Percentiles rank a stretch among this genome's conserved stretches.
Evolutionary conservation across 2,888 invertebrate genomes (phyloP).

Genomic region (Chaetogeoica ovagalla): DNA sequence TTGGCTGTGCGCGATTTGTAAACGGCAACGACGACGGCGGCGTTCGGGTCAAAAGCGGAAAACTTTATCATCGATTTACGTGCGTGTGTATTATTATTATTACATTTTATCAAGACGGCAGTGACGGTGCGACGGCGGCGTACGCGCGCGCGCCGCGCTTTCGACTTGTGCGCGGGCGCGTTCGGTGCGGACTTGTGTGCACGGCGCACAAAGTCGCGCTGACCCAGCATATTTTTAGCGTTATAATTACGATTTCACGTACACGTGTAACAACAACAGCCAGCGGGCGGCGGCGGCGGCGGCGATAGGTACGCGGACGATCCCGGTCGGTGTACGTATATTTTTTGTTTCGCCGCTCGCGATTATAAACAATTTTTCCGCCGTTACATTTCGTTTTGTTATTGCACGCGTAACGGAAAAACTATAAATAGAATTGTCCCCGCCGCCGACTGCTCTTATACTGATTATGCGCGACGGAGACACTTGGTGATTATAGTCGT

Average conservation of each 20-base stretch:
- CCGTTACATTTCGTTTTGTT: too few relatives aligned
- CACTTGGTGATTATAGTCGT: too few relatives aligned
- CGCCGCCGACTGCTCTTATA: too few relatives aligned
- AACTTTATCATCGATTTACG: slow-evolving; percentile 40
- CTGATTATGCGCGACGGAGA: too few relatives aligned
- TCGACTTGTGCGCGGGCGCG: not conserved
- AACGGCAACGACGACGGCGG: not conserved
- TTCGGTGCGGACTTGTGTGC: not conserved
- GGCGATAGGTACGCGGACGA: too few relatives aligned
- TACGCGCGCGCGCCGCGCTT: slow-evolving; percentile 2
- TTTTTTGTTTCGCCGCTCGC: too few relatives aligned
- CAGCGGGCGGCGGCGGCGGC: too few relatives aligned
- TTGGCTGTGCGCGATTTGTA: not conserved
- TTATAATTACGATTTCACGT: not conserved
- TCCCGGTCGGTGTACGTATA: too few relatives aligned
- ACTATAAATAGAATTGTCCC: too few relatives aligned
- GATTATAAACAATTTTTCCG: too few relatives aligned
- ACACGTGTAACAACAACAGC: too few relatives aligned
- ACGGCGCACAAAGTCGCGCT: not conserved
- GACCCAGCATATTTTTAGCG: slow-evolving; percentile 24
- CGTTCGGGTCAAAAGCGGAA: slow-evolving; percentile 16
- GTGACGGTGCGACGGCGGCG: not conserved
- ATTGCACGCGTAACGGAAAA: too few relatives aligned
- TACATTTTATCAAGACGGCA: slow-evolving; percentile 23
- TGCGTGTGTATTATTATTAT: not conserved